These are phyloP conservation scores for Aptenodytes forsteri DNA, from an alignment of 2,113 vertebrate species.

Conservation along the genomic window DNA sequence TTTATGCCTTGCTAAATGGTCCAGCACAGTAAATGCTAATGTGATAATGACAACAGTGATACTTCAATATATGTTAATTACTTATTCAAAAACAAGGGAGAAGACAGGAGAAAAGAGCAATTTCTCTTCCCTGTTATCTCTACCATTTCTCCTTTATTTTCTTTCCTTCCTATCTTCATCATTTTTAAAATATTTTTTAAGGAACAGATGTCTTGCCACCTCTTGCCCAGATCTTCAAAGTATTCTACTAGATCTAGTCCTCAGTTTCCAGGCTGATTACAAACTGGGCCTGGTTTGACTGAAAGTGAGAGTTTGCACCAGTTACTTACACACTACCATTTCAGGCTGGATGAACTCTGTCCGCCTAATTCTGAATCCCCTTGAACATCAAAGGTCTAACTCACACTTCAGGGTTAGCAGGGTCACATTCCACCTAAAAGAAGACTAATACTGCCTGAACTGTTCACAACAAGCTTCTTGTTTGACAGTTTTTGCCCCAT, in stretches of 20 bases:
- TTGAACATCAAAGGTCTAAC: slow-evolving; percentile 47
- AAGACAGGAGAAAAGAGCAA: neutral
- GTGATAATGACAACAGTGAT: neutral
- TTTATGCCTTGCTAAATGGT: neutral
- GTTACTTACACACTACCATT: neutral
- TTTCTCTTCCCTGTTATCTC: neutral
- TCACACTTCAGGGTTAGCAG: slow-evolving; percentile 42
- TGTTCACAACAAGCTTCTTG: neutral
- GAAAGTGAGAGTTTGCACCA: neutral
- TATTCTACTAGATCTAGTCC: neutral
- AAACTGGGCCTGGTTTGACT: neutral
- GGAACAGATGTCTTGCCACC: neutral
- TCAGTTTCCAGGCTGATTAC: neutral
- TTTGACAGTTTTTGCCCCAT: neutral
- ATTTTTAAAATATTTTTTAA: neutral
- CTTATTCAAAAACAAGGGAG: neutral
- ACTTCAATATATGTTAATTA: neutral
- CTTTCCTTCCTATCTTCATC: neutral
- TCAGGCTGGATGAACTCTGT: neutral
- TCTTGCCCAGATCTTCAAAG: neutral
- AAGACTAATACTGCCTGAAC: neutral
- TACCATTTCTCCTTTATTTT: neutral
- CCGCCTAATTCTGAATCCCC: neutral
- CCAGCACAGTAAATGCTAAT: neutral
- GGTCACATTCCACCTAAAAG: slow-evolving; percentile 47